A percentile compares a stretch with the other conserved stretches of the same genome.
Conservation (phyloP, 2,113 vertebrate genomes). For the Bothrops jararaca region DNA sequence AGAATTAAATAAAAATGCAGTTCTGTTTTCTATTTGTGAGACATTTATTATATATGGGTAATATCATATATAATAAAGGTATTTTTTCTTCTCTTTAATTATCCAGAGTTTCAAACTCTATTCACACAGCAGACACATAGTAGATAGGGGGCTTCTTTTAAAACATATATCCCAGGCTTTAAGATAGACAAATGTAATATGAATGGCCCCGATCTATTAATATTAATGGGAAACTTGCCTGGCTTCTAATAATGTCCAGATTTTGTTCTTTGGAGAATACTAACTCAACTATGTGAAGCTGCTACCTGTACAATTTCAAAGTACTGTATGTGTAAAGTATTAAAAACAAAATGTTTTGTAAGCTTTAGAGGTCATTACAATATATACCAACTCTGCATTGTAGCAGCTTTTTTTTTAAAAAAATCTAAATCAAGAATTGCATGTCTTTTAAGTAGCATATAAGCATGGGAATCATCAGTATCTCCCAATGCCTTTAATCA, state of each 20-base stretch:
- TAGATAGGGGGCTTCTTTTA: not conserved
- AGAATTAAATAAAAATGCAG: not conserved
- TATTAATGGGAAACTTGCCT: not conserved
- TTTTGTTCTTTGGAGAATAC: not conserved
- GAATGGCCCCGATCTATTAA: not conserved
- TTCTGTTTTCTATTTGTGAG: not conserved
- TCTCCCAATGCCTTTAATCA: conserved; percentile 61
- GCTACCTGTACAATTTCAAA: not conserved
- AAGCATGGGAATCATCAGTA: conserved; percentile 53
- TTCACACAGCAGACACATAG: not conserved
- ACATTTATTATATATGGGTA: not conserved
- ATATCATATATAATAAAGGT: not conserved
- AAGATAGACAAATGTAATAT: not conserved
- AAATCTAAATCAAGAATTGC: conserved; percentile 45
- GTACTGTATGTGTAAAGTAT: not conserved
- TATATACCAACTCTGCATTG: conserved; percentile 47
- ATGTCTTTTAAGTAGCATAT: conserved; percentile 61
- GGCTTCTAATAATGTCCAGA: not conserved
- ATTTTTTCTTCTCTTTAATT: not conserved
- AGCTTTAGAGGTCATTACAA: conserved; percentile 56
- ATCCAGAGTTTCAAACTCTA: not conserved
- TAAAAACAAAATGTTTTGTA: conserved; percentile 44
- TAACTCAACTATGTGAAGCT: not conserved
- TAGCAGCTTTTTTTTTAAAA: conserved; percentile 50
- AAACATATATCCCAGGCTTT: not conserved